phyloP scores from a whole-genome alignment of 2,113 vertebrate species.

The Hyperopisus bebe region DNA sequence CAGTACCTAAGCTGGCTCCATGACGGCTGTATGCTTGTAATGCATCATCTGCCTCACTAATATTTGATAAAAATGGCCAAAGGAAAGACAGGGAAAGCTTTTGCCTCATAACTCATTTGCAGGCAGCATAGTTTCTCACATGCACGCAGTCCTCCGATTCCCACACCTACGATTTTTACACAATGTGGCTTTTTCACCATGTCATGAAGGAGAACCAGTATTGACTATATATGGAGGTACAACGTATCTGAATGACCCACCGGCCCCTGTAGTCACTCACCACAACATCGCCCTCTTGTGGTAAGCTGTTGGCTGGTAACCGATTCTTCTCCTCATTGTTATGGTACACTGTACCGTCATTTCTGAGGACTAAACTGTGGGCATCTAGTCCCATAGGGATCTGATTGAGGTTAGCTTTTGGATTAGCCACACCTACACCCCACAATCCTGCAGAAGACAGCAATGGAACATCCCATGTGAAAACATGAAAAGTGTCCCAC shows the following conservation, averaged over 20 bases:
- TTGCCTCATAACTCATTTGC: not conserved
- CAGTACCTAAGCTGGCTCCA: not conserved
- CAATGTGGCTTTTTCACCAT: not conserved
- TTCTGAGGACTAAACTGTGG: conserved; percentile 87
- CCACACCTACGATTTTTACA: not conserved
- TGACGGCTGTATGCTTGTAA: not conserved
- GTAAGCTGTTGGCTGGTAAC: conserved; percentile 88
- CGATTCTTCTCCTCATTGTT: conserved; percentile 93
- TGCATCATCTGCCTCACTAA: not conserved
- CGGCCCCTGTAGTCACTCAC: conserved; percentile 55
- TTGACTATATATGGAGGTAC: not conserved
- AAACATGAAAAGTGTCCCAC: not conserved
- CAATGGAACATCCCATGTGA: not conserved
- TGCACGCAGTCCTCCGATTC: not conserved
- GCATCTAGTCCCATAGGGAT: conserved; percentile 85
- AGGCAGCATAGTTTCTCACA: not conserved
- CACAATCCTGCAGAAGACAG: conserved; percentile 74
- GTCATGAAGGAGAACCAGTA: not conserved
- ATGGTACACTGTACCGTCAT: conserved; percentile 87
- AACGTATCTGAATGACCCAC: not conserved
- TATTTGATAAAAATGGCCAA: not conserved
- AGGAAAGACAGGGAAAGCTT: not conserved
- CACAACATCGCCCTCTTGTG: conserved; percentile 92
- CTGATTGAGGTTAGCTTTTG: conserved; percentile 93
- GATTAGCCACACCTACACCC: conserved; percentile 92